Percentiles rank a stretch among this genome's conserved stretches.
These are phyloP conservation scores for Aspiorhynchus laticeps DNA, from an alignment of 2,113 vertebrate genomes.

Conservation along the genomic window DNA sequence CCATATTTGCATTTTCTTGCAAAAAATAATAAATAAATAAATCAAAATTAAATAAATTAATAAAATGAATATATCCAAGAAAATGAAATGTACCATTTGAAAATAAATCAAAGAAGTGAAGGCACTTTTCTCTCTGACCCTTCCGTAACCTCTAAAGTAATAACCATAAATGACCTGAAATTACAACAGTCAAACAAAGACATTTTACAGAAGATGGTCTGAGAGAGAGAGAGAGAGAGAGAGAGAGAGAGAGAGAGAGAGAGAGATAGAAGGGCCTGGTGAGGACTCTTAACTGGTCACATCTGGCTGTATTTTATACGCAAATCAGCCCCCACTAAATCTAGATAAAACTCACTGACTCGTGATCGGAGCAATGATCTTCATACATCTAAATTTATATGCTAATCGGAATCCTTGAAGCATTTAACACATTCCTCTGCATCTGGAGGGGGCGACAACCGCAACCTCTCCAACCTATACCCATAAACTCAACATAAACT, in stretches of 20 bases:
- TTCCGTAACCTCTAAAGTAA: constrained; percentile 50
- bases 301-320: constrained; percentile 78
- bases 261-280: constrained; percentile 27
- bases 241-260: constrained; percentile 31
- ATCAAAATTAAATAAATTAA: background rate
- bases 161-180: constrained; percentile 55
- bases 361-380: constrained; percentile 81
- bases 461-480: constrained; percentile 48
- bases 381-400: constrained; percentile 83
- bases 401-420: constrained; percentile 77
- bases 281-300: constrained; percentile 65
- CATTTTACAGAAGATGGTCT: constrained; percentile 51
- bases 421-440: constrained; percentile 78
- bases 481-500: constrained; percentile 53
- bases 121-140: constrained; percentile 37
- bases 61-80: background rate
- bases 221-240: background rate
- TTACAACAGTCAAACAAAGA: constrained; percentile 58
- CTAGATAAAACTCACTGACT: constrained; percentile 82
- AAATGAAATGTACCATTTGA: constrained; percentile 6
- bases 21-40: too few relatives aligned
- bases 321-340: constrained; percentile 78
- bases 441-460: constrained; percentile 60
- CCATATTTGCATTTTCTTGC: background rate
- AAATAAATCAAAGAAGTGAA: constrained; percentile 41